Percentiles rank a stretch among this genome's conserved stretches.
Evolutionary conservation across 2,888 invertebrate species (phyloP).

Genomic region (Coleophora deauratella): DNA sequence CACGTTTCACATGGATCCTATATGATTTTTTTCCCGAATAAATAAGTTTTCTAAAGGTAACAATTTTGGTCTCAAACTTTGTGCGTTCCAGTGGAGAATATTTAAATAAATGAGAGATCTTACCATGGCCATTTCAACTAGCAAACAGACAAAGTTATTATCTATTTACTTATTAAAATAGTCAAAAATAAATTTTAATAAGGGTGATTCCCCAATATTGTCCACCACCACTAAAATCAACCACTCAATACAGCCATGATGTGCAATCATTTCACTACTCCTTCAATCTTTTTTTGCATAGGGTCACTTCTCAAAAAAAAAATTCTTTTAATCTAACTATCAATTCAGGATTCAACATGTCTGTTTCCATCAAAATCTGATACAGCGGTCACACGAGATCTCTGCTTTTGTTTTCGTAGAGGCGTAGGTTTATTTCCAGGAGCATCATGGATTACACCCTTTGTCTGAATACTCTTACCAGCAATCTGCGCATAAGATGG

Average conservation of each 20-base stretch:
- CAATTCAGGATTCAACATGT: too few relatives aligned
- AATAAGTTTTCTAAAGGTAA: slow-evolving; percentile 2
- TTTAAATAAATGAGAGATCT: too few relatives aligned
- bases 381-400: too few relatives aligned
- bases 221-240: not conserved
- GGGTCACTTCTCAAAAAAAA: not conserved
- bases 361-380: too few relatives aligned
- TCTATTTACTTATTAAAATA: not conserved
- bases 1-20: slow-evolving; percentile 17
- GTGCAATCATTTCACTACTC: not conserved
- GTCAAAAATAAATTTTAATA: not conserved
- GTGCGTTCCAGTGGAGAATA: slow-evolving; percentile 8
- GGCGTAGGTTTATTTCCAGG: too few relatives aligned
- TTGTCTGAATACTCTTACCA: too few relatives aligned
- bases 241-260: not conserved
- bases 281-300: not conserved
- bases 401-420: too few relatives aligned
- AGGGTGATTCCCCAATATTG: not conserved
- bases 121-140: too few relatives aligned
- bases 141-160: too few relatives aligned
- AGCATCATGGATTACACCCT: too few relatives aligned
- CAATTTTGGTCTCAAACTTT: slow-evolving; percentile 9
- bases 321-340: not conserved
- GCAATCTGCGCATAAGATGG: too few relatives aligned
- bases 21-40: slow-evolving; percentile 13